A percentile compares a stretch with the other conserved stretches of the same genome.
These are phyloP conservation scores for Neuroterus valhalla DNA, from an alignment of 1,140 invertebrate genomes.

Conservation along the genomic window DNA sequence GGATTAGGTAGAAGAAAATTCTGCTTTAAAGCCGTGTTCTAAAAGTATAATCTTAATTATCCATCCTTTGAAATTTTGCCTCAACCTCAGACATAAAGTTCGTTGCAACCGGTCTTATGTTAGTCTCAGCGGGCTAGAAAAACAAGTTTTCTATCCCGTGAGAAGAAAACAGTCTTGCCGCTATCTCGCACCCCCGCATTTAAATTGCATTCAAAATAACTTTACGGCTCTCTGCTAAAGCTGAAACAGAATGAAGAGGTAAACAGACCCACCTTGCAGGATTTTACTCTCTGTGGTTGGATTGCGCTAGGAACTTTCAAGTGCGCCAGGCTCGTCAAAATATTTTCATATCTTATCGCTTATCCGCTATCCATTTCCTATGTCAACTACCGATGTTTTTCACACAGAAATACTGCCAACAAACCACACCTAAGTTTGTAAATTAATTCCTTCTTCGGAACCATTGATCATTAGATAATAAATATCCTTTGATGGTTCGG, in stretches of 20 bases:
- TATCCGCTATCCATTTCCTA: constrained; percentile 14
- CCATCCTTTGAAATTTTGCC: no score
- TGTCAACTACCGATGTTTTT: constrained; percentile 6
- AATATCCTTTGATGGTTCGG: no score
- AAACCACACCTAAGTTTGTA: not conserved
- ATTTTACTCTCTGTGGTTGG: not conserved
- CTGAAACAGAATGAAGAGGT: not conserved
- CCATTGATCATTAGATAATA: not conserved
- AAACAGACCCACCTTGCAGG: not conserved
- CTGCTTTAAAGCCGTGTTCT: not conserved
- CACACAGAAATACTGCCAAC: not conserved
- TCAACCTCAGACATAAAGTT: no score
- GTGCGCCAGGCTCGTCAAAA: not conserved
- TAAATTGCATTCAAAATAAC: not conserved
- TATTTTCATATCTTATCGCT: constrained; percentile 11
- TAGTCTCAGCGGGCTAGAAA: no score
- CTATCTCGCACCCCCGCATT: not conserved
- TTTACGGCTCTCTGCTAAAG: not conserved
- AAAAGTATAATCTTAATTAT: no score
- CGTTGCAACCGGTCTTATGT: no score
- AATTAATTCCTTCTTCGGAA: not conserved
- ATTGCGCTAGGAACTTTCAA: not conserved
- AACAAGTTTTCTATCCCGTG: not conserved
- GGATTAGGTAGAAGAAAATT: not conserved
- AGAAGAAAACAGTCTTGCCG: no score